Base-by-base conservation (phyloP, 2,797 vertebrate species). In the Manis pentadactyla region DNA sequence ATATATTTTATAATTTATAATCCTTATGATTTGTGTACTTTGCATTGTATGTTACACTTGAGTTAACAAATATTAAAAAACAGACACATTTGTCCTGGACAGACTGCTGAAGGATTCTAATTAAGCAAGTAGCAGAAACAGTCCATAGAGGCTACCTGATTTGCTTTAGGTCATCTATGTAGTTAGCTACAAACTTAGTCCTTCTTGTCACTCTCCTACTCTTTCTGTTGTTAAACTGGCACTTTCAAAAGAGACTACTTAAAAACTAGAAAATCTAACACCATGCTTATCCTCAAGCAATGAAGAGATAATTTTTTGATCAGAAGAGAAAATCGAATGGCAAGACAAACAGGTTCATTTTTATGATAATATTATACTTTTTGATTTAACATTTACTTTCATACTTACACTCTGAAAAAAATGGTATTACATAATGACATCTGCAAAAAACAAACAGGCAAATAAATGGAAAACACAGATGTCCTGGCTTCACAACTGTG, bases 1-100 rank as follows among this genome's bases (percentile, higher is more conserved):
- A 42, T 78, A 94, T 42, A 95, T 89, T 96, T 96, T 94, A 77
- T 68, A 94, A 84, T 68, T 94, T 49, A 89, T 79, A 73, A 77
- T 49, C 12, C 3, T 84, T 95, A 96, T 11, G 14, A 86, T 77
- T 68, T 88, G 51, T 88, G 46, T 1, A 78, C 21, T 86, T 73
- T 66, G 68, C 46, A 34, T 89, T 95, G 29, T 77, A 63, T 77
- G 46, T 83, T 66, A 90, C 10, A 88, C 69, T 93, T 89, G 34
- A 92, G 87, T 78, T 88, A 82, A 90, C 46, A 87, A 83, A 75
- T 57, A 92, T 57, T 53, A n/a, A 66, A 94, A 69, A 84, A 69
- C 10, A 87, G 73, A 90, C 63, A 71, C 5, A 78, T 63, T 42
- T 94, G 29, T 63, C 29, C 82, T 68, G 37, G 27, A 25, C 39